phyloP scores from a whole-genome alignment of 2,113 vertebrate species.

The Brachypodius melanocephalos region DNA sequence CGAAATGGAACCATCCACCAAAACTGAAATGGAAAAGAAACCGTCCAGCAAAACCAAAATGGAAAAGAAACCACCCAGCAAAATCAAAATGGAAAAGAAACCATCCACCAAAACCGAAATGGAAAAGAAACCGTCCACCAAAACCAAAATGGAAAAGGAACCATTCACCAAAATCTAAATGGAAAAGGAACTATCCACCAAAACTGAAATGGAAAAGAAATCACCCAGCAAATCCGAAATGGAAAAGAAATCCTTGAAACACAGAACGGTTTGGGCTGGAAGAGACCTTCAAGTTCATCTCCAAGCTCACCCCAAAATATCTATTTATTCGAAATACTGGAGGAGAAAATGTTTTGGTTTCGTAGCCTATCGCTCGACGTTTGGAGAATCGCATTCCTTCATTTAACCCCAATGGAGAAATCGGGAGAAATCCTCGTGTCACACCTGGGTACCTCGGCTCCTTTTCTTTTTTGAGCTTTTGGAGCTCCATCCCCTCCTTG shows the following conservation, averaged over 20 bases:
- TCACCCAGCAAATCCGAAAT: background rate
- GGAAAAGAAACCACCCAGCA: no score
- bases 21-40: background rate
- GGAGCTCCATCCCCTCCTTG: background rate
- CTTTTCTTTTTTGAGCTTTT: accelerated
- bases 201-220: background rate
- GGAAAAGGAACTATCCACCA: no score
- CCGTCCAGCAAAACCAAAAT: no score
- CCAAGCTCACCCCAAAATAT: background rate
- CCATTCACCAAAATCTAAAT: no score
- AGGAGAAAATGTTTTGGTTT: background rate
- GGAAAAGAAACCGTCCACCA: no score
- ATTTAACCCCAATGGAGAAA: background rate
- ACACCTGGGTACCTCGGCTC: accelerated
- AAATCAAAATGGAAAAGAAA: no score
- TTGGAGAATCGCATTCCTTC: background rate
- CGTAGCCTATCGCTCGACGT: no score
- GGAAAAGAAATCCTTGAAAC: background rate
- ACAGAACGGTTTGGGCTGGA: background rate
- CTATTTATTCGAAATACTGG: background rate
- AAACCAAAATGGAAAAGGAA: no score
- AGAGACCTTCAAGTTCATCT: background rate
- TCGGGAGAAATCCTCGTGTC: accelerated
- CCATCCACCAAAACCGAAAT: no score
- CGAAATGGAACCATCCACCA: background rate